phyloP scores from a whole-genome alignment of 2,888 invertebrate genomes.

The Standfussiana lucernea region DNA sequence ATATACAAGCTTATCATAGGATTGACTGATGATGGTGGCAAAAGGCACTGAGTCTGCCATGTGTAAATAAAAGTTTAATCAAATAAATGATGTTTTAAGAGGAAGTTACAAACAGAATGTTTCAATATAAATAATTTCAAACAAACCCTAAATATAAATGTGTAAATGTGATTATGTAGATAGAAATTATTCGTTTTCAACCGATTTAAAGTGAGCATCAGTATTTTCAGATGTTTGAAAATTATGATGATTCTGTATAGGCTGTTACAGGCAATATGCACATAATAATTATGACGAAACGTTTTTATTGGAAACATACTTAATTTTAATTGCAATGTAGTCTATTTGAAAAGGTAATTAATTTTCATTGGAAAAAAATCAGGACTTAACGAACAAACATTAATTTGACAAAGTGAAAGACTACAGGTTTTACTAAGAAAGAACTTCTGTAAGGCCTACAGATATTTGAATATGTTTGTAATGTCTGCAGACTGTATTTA shows the following conservation, averaged over 20 bases:
- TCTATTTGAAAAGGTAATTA: neutral
- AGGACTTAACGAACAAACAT: neutral
- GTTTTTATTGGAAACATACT: neutral
- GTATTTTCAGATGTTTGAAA: slow-evolving; percentile 58
- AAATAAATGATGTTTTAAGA: neutral
- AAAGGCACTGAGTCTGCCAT: neutral
- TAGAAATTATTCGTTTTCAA: slow-evolving; percentile 54
- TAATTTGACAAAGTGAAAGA: too few species aligned
- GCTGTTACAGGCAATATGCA: slow-evolving; percentile 29
- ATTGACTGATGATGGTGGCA: too few species aligned
- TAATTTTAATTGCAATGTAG: neutral
- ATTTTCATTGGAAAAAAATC: neutral
- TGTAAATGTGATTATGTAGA: slow-evolving; percentile 78
- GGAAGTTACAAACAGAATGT: slow-evolving; percentile 44
- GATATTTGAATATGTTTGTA: slow-evolving; percentile 4
- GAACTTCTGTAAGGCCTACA: neutral
- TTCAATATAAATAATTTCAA: slow-evolving; percentile 46
- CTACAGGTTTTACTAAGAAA: neutral
- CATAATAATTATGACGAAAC: neutral
- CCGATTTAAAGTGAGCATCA: slow-evolving; percentile 45
- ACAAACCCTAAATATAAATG: slow-evolving; percentile 75
- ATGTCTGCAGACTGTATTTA: neutral
- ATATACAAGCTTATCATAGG: neutral
- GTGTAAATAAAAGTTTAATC: slow-evolving; percentile 13
- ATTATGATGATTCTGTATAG: slow-evolving; percentile 52